These are phyloP conservation scores for Archocentrus centrarchus DNA, from an alignment of 2,113 vertebrate genomes.

Conservation along the genomic window DNA sequence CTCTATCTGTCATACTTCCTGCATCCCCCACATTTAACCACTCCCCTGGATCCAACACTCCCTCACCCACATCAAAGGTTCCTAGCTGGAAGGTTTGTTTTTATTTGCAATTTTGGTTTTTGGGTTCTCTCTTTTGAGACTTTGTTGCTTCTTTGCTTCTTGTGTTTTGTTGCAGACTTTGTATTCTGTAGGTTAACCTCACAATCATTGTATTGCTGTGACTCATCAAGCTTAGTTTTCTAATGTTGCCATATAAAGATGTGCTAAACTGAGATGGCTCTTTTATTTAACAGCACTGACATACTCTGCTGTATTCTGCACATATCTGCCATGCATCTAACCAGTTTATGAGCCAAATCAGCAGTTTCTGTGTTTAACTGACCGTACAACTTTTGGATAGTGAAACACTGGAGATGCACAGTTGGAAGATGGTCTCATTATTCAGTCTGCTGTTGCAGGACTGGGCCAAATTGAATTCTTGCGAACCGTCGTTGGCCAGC, in stretches of 20 bases:
- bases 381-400: slow-evolving; percentile 26
- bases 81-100: slow-evolving; percentile 88
- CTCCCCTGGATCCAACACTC: slow-evolving; percentile 83
- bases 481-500: slow-evolving; percentile 83
- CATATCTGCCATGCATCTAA: slow-evolving; percentile 36
- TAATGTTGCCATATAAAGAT: slow-evolving; percentile 47
- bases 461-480: slow-evolving; percentile 90
- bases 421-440: slow-evolving; percentile 40
- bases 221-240: slow-evolving; percentile 55
- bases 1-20: slow-evolving; percentile 85
- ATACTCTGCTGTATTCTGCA: background rate
- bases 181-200: slow-evolving; percentile 34
- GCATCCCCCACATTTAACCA: slow-evolving; percentile 84
- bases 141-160: slow-evolving; percentile 65
- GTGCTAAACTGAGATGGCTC: slow-evolving; percentile 45
- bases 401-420: slow-evolving; percentile 2
- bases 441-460: slow-evolving; percentile 82
- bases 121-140: slow-evolving; percentile 40
- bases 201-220: slow-evolving; percentile 42
- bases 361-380: slow-evolving; percentile 30
- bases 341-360: slow-evolving; percentile 53
- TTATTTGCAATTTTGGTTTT: slow-evolving; percentile 76
- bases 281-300: slow-evolving; percentile 28
- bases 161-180: slow-evolving; percentile 35
- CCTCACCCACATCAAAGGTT: slow-evolving; percentile 85